Evolutionary conservation across 1,140 invertebrate species (phyloP), one percentile per base, ranked within the genome.

Genomic region (Monomorium pharaonis): DNA sequence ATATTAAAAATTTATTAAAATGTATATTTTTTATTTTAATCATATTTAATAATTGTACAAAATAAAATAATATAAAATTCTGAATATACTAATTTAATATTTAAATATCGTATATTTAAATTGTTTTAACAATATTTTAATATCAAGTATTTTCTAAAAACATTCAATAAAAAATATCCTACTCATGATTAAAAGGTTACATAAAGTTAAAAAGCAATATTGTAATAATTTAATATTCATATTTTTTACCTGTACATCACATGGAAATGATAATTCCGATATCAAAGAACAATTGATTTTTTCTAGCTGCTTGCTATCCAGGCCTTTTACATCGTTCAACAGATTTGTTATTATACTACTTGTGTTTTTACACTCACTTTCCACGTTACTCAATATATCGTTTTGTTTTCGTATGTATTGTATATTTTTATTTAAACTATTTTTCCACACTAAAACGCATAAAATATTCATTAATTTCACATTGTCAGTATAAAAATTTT

Each of bases 361-460:
- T 18, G 92, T 58, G 33, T 84, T 87, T 16, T 84, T 70, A 44
- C 87, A 87, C 2, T 88, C 14, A 27, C 84, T 69, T 58, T 89
- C 80, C 16, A 90, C 42, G n/a, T 89, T 33, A 76, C 86, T 84
- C 14, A 94, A 85, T 21, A 63, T 30, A 44, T 10, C 0, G 56
- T 85, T 63, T 63, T 89, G 74, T 21, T 74, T 77, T 81, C 86
- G 70, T 63, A 92, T 33, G 16, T 86, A 80, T 16, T 70, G 65
- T n/a, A 91, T 21, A 33, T 27, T 74, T 12, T 90, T 44, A 3
- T 65, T 51, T 65, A 92, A 62, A 83, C 80, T 90, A 0, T 49
- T 49, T 60, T 80, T 86, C 93, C 93, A 94, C 76, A 92, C 93
- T 94, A 49, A 85, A 93, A 93, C 33, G 86, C 58, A 33, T 24